These are phyloP conservation scores for Neotragus moschatus DNA, from an alignment of 2,113 vertebrate species.

Conservation along the genomic window DNA sequence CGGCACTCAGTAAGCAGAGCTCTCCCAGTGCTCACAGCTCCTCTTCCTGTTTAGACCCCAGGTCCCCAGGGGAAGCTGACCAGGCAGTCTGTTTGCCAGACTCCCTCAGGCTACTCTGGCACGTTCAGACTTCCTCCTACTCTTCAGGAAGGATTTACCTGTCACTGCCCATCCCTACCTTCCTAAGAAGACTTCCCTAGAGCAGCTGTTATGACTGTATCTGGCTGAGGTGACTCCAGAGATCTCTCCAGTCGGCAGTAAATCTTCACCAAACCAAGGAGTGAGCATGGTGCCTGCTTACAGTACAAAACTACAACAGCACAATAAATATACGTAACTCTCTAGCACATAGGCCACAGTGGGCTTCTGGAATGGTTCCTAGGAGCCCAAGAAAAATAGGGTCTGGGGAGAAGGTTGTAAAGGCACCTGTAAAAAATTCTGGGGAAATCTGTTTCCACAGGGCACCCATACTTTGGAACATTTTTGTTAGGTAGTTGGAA, in stretches of 20 bases:
- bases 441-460: neutral
- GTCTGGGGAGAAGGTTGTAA: neutral
- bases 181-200: neutral
- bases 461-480: neutral
- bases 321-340: accelerated
- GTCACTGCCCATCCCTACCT: neutral
- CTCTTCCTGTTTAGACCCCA: neutral
- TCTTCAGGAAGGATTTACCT: neutral
- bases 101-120: neutral
- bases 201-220: too few relatives aligned
- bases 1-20: neutral
- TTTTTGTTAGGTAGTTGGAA: too few relatives aligned
- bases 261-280: neutral
- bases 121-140: neutral
- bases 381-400: neutral
- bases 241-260: neutral
- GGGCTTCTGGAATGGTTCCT: neutral
- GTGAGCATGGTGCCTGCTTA: neutral
- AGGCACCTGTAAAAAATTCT: neutral
- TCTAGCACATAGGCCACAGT: accelerated
- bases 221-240: neutral
- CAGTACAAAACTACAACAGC: too few relatives aligned
- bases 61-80: neutral
- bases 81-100: neutral
- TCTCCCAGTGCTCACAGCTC: neutral